Evolutionary conservation across 2,888 invertebrate species (phyloP).

Genomic region (Metopia argyrocephala): DNA sequence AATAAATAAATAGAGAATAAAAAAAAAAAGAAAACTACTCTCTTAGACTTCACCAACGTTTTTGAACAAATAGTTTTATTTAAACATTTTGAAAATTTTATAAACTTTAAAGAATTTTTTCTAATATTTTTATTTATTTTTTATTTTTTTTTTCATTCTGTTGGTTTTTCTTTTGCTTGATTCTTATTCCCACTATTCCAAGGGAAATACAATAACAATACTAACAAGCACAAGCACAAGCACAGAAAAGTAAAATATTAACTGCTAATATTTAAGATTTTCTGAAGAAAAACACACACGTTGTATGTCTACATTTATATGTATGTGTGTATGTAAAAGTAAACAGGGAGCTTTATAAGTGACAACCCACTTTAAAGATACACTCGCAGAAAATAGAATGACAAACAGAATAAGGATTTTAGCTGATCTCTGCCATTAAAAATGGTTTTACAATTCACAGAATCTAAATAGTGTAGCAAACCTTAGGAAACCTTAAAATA

Average conservation of each 20-base stretch:
- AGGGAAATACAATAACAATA: conserved; percentile 23
- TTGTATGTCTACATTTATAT: background rate
- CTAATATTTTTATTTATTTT: background rate
- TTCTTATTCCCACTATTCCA: background rate
- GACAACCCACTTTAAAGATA: background rate
- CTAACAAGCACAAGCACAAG: background rate
- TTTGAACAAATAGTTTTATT: conserved; percentile 35
- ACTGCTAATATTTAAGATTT: conserved; percentile 56
- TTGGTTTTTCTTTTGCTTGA: background rate
- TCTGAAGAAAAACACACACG: conserved; percentile 22
- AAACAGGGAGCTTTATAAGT: too few relatives aligned
- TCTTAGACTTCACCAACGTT: background rate
- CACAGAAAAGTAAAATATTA: conserved; percentile 39
- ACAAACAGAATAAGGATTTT: too few relatives aligned
- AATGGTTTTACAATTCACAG: too few relatives aligned
- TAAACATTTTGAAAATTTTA: conserved; percentile 46
- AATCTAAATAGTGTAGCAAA: too few relatives aligned
- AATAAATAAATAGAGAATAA: background rate
- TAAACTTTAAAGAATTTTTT: background rate
- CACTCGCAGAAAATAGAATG: background rate
- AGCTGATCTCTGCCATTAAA: too few relatives aligned
- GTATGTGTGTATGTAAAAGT: background rate
- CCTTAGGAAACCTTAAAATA: too few relatives aligned
- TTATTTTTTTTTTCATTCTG: background rate
- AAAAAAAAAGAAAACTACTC: too few relatives aligned